Evolutionary conservation across 2,888 invertebrate genomes (phyloP).

Genomic region (Eledona agricola): DNA sequence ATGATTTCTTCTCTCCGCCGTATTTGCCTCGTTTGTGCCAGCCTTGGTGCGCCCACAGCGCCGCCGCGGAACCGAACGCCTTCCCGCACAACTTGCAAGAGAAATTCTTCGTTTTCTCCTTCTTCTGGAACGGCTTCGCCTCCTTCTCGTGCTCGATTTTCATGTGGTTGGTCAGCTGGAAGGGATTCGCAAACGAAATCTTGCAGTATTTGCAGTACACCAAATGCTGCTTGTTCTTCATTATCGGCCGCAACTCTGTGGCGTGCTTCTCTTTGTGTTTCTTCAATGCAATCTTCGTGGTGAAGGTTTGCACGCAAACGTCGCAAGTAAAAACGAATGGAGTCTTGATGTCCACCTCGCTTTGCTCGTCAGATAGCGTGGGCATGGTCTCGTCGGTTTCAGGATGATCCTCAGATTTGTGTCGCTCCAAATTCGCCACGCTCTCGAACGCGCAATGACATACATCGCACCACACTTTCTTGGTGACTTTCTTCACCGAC

Average conservation of each 20-base stretch:
- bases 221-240: conserved; percentile 26
- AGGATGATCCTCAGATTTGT: conserved; percentile 64
- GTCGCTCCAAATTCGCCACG: conserved; percentile 65
- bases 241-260: conserved; percentile 32
- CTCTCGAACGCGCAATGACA: conserved; percentile 71
- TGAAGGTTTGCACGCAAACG: conserved; percentile 61
- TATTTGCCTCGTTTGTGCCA: conserved; percentile 69
- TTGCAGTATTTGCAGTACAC: conserved; percentile 58
- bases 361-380: conserved; percentile 38
- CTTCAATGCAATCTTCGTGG: conserved; percentile 57
- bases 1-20: conserved; percentile 42
- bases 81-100: conserved; percentile 73
- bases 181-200: conserved; percentile 49
- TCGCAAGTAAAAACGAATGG: conserved; percentile 58
- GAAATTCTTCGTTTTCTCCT: conserved; percentile 51
- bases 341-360: conserved; percentile 40
- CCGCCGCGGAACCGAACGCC: conserved; percentile 66
- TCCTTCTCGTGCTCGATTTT: conserved; percentile 51
- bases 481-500: conserved; percentile 44
- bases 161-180: conserved; percentile 55
- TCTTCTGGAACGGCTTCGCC: conserved; percentile 37
- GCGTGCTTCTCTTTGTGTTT: conserved; percentile 59
- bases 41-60: conserved; percentile 70
- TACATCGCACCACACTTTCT: conserved; percentile 68
- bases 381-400: conserved; percentile 41